Conservation (phyloP, 1,140 invertebrate species). For the Fopius arisanus region DNA sequence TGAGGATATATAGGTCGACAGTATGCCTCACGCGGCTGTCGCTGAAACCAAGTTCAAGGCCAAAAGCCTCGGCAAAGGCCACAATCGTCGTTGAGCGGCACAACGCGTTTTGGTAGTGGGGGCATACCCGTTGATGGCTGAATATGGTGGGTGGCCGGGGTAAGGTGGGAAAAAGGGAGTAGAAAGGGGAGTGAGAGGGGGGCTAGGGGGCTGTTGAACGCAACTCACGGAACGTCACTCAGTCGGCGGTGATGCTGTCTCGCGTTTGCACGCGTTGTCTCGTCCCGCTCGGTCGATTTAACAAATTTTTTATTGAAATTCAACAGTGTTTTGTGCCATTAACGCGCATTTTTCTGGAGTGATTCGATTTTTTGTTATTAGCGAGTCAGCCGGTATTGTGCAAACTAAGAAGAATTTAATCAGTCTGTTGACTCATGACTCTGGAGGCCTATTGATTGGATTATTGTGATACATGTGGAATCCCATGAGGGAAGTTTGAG, state of each 20-base stretch:
- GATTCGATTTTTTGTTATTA: constrained; percentile 39
- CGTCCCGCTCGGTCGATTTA: constrained; percentile 41
- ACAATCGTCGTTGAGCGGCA: constrained; percentile 49
- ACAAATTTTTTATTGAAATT: neutral
- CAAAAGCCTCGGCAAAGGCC: constrained; percentile 66
- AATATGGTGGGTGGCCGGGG: constrained; percentile 50
- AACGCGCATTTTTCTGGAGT: constrained; percentile 40
- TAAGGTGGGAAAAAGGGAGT: constrained; percentile 41
- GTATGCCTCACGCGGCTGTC: constrained; percentile 62
- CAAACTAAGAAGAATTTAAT: neutral
- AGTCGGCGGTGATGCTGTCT: constrained; percentile 68
- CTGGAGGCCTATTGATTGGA: neutral
- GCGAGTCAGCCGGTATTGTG: constrained; percentile 40
- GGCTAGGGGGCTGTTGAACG: constrained; percentile 63
- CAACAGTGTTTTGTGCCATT: constrained; percentile 15
- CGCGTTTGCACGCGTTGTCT: constrained; percentile 58
- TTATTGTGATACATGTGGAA: constrained; percentile 19
- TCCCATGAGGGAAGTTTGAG: neutral
- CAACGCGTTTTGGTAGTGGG: constrained; percentile 45
- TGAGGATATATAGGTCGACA: constrained; percentile 55
- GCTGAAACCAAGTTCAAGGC: constrained; percentile 77
- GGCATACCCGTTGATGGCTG: constrained; percentile 57
- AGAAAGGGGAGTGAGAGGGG: constrained; percentile 22
- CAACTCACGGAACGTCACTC: constrained; percentile 67
- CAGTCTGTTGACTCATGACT: neutral